Conservation (phyloP, 2,797 vertebrate genomes). For the Melanogrammus aeglefinus region DNA sequence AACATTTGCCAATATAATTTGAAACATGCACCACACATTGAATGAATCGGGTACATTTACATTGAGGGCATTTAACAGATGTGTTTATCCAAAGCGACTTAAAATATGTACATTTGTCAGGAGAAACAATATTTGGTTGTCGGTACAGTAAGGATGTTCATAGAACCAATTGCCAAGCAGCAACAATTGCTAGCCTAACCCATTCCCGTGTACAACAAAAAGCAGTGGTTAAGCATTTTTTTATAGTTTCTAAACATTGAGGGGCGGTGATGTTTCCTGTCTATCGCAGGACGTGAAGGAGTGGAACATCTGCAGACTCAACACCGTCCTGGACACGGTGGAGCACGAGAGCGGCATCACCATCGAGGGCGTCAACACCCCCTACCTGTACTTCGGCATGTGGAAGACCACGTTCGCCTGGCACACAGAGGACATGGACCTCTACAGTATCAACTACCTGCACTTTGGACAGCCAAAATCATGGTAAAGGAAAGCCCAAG, state of each 20-base stretch:
- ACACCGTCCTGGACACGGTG: constrained; percentile 91
- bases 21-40: not conserved
- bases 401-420: constrained; percentile 99
- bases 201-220: too few species aligned
- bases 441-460: constrained; percentile 97
- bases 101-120: too few species aligned
- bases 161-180: too few species aligned
- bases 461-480: constrained; percentile 98
- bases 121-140: too few species aligned
- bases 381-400: constrained; percentile 98
- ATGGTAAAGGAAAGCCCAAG: constrained; percentile 74
- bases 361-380: constrained; percentile 96
- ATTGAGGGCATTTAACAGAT: too few species aligned
- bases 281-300: constrained; percentile 79
- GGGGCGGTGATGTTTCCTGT: not conserved
- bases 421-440: constrained; percentile 99
- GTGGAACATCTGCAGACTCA: constrained; percentile 90
- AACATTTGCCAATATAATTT: not conserved
- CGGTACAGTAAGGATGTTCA: too few species aligned
- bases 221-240: not conserved
- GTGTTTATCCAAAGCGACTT: too few species aligned
- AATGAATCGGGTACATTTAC: not conserved
- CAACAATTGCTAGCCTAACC: too few species aligned
- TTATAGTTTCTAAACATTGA: not conserved
- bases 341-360: constrained; percentile 93